These are phyloP conservation scores for Egretta garzetta DNA, from an alignment of 2,113 vertebrate genomes.

Conservation along the genomic window DNA sequence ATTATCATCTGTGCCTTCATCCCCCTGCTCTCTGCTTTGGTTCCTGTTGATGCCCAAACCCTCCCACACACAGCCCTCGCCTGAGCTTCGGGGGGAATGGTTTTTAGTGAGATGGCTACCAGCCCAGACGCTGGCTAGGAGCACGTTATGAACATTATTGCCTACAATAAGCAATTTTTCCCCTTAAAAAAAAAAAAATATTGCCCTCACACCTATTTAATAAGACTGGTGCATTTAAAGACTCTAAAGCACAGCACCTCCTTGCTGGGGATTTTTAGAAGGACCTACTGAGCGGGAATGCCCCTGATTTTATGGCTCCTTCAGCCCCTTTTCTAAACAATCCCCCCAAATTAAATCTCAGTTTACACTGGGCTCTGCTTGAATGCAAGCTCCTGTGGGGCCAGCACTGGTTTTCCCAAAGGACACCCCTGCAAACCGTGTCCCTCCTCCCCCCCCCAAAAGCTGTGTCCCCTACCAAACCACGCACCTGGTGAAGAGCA, in stretches of 20 bases:
- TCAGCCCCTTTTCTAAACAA: background rate
- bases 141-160: background rate
- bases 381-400: background rate
- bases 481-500: conserved; percentile 92
- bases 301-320: background rate
- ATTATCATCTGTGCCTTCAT: background rate
- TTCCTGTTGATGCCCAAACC: background rate
- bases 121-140: background rate
- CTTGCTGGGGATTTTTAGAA: rapidly evolving
- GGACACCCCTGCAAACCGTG: rapidly evolving
- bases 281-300: background rate
- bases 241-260: rapidly evolving
- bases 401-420: background rate
- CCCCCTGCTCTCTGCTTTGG: background rate
- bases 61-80: background rate
- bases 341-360: background rate
- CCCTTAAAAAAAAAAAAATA: background rate
- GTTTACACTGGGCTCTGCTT: background rate
- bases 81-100: background rate
- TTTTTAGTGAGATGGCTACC: background rate
- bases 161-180: background rate
- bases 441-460: no score
- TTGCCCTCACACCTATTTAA: background rate
- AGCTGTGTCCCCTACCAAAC: rapidly evolving
- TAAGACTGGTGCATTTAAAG: background rate